A percentile compares a stretch with the other conserved stretches of the same genome.
Evolutionary conservation across 2,888 invertebrate species (phyloP).

Genomic region (Troglohyphantes excavatus): DNA sequence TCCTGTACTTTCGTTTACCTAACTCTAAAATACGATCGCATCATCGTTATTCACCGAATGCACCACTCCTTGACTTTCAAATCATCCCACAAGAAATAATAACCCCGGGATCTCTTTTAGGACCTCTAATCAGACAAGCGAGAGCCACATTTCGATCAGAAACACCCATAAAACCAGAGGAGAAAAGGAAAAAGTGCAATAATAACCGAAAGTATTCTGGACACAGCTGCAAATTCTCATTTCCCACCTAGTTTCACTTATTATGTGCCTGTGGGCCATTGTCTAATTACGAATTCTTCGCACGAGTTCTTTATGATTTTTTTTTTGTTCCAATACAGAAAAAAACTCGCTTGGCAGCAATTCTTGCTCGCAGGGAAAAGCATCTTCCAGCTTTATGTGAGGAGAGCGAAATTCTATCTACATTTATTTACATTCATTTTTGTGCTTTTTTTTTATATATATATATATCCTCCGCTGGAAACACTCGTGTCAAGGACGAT

Average conservation of each 20-base stretch:
- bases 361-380: constrained; percentile 30
- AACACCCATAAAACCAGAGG: not conserved
- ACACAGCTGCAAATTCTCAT: constrained; percentile 22
- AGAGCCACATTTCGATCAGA: not conserved
- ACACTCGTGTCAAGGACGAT: constrained; percentile 65
- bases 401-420: constrained; percentile 49
- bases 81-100: not conserved
- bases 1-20: too few species aligned
- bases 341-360: constrained; percentile 50
- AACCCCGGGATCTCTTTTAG: not conserved
- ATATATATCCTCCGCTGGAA: constrained; percentile 12
- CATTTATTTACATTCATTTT: constrained; percentile 48
- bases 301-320: constrained; percentile 55
- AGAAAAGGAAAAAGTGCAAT: not conserved
- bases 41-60: not conserved
- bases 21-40: too few species aligned
- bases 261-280: constrained; percentile 35
- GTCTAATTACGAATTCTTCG: constrained; percentile 45
- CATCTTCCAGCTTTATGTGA: constrained; percentile 54
- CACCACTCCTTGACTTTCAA: not conserved
- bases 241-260: constrained; percentile 14
- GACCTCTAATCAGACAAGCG: not conserved
- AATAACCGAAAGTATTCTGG: constrained; percentile 37
- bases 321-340: constrained; percentile 42
- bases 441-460: constrained; percentile 18